These are phyloP conservation scores for Hetaerina titia DNA, from an alignment of 2,888 invertebrate species.

Conservation along the genomic window DNA sequence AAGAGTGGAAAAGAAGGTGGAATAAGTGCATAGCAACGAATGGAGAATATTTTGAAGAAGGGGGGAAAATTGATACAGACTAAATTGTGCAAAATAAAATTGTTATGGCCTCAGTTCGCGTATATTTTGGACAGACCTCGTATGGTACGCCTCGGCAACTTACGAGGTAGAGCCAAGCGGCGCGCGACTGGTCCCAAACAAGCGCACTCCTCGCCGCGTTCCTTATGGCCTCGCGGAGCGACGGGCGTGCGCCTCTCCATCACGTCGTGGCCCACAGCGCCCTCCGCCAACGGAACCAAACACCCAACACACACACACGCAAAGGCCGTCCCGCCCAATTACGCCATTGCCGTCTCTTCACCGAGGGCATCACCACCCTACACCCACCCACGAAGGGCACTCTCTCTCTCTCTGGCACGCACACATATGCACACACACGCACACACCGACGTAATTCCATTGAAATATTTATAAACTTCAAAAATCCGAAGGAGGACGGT, in stretches of 20 bases:
- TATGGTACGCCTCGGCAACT: too few species aligned
- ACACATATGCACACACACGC: background rate
- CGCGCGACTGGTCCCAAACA: background rate
- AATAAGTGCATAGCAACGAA: too few species aligned
- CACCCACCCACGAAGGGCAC: background rate
- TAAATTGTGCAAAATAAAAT: too few species aligned
- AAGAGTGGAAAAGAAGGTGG: too few species aligned
- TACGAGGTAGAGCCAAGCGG: background rate
- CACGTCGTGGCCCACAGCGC: background rate
- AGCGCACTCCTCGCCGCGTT: background rate
- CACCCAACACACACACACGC: too few species aligned
- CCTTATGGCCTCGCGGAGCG: background rate
- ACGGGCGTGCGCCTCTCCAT: conserved; percentile 45
- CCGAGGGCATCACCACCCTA: background rate
- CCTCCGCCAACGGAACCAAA: background rate
- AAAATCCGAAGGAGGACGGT: background rate
- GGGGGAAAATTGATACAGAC: too few species aligned
- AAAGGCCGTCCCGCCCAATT: background rate
- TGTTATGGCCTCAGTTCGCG: too few species aligned
- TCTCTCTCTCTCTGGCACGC: background rate
- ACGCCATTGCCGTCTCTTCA: background rate
- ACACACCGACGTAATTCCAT: background rate
- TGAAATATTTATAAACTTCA: background rate
- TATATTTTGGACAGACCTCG: too few species aligned
- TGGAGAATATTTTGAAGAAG: too few species aligned